Conservation (phyloP, 2,113 vertebrate genomes). For the Pygoscelis adeliae region DNA sequence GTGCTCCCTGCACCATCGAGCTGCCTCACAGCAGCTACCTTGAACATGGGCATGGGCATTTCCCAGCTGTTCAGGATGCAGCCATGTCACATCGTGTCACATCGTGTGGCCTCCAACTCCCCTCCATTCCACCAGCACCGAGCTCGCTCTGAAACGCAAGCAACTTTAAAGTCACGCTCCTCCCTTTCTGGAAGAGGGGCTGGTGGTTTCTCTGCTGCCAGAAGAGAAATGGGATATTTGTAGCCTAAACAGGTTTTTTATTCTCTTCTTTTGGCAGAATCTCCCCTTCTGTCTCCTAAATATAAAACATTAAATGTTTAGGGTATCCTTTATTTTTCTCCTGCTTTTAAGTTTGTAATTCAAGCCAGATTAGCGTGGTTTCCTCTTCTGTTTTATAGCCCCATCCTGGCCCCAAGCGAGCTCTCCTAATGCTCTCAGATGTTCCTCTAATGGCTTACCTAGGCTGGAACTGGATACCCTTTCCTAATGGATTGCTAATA, state of each 20-base stretch:
- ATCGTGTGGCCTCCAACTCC: fast-evolving
- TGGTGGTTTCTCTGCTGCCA: constrained; percentile 20
- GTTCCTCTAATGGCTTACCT: constrained; percentile 79
- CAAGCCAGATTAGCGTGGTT: constrained; percentile 72
- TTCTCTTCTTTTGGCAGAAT: constrained; percentile 49
- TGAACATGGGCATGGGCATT: fast-evolving
- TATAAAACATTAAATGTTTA: constrained; percentile 71
- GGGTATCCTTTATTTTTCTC: constrained; percentile 52
- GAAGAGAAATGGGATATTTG: constrained; percentile 23
- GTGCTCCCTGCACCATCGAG: background rate
- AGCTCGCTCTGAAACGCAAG: background rate
- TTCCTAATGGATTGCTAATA: constrained; percentile 83
- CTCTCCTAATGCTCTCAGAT: constrained; percentile 73
- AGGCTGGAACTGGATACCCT: constrained; percentile 77
- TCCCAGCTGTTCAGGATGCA: background rate
- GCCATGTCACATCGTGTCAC: fast-evolving
- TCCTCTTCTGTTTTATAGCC: constrained; percentile 70
- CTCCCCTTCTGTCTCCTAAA: constrained; percentile 65
- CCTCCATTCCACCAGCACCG: background rate
- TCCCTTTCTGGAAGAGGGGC: constrained; percentile 22
- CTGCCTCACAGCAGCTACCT: background rate
- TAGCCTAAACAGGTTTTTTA: constrained; percentile 31
- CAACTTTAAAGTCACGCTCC: background rate
- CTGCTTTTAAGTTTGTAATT: constrained; percentile 78
- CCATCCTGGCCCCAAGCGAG: constrained; percentile 71